Base-by-base conservation (phyloP, 2,113 vertebrate species). In the Piaya cayana region DNA sequence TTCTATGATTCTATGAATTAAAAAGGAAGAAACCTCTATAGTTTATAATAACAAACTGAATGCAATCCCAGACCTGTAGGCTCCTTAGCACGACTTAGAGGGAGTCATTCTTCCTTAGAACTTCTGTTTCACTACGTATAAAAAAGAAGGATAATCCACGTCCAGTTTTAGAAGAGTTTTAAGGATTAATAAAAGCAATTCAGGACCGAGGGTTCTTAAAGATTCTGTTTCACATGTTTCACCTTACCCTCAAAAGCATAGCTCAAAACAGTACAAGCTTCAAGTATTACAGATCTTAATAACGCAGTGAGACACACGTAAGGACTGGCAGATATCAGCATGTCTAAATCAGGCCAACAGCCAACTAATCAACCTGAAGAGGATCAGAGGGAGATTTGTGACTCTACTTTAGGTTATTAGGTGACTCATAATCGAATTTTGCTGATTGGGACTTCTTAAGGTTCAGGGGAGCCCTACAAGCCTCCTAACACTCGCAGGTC, bases 361-460 rank as follows among this genome's bases (percentile, higher is more conserved):
- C 86, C 83, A 92, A 79, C 16, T 5, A 16, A 92, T 37, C 88
- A 72, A 87, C 36, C 49, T 89, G 78, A 95, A 84, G 58, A 87
- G 86, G 84, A 84, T 93, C 77, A 87, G 77, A 75, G 25, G 49
- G 69, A 90, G 93, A 91, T 82, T 90, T 92, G 75, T 82, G 82
- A 69, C 70, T 79, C 70, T 59, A 2, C 70, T 92, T 95, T 90
- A 58, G 81, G 63, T 87, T 92, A 82, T 95, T 91, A 93, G 26
- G 62, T 80, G 84, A 89, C 74, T 95, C 78, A 53, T 88, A 92
- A 95, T 92, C 1, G 5, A 95, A 89, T 87, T 96, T 78, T 58
- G 84, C 78, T 94, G 84, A 87, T 6, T 79, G 70, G 42, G 36
- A 69, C 81, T 94, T 91, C 84, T 91, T 87, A 94, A 89, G 39